Percentiles rank a stretch among this genome's conserved stretches.
Evolutionary conservation across 2,797 vertebrate genomes (phyloP).

Genomic region (Strix occidentalis): DNA sequence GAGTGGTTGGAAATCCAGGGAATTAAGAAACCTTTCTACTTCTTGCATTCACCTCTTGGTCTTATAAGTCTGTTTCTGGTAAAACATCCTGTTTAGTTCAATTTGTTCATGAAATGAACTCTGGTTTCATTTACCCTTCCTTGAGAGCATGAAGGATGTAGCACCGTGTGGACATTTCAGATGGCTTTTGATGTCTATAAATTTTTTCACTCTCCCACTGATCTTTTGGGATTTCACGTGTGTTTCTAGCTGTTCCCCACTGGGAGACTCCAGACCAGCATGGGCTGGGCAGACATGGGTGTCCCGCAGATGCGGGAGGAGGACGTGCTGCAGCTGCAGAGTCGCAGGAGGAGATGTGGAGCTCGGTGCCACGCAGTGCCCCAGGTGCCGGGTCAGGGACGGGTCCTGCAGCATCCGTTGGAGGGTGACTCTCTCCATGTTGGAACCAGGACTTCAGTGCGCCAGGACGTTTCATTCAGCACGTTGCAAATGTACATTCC

Average conservation of each 20-base stretch:
- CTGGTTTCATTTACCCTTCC: background rate
- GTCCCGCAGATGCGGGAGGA: background rate
- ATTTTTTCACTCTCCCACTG: background rate
- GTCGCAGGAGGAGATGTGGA: background rate
- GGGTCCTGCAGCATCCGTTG: background rate
- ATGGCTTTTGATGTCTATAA: background rate
- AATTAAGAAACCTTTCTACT: background rate
- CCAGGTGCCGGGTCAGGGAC: background rate
- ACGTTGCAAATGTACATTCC: background rate
- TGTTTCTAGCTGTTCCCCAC: background rate
- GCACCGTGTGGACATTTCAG: background rate
- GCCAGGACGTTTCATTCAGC: fast-evolving
- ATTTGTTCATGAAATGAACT: background rate
- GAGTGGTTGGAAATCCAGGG: background rate
- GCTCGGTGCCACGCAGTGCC: fast-evolving
- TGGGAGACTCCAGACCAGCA: background rate
- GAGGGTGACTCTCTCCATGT: background rate
- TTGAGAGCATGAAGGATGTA: fast-evolving
- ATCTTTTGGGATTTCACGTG: background rate
- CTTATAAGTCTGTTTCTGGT: background rate
- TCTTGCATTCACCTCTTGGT: background rate
- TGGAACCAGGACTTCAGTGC: background rate
- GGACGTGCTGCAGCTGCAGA: background rate
- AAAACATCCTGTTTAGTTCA: background rate
- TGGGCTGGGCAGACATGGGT: fast-evolving